Base-by-base conservation (phyloP, 53 echinoderm and acorn worm species). In the Holothuria scabra region DNA sequence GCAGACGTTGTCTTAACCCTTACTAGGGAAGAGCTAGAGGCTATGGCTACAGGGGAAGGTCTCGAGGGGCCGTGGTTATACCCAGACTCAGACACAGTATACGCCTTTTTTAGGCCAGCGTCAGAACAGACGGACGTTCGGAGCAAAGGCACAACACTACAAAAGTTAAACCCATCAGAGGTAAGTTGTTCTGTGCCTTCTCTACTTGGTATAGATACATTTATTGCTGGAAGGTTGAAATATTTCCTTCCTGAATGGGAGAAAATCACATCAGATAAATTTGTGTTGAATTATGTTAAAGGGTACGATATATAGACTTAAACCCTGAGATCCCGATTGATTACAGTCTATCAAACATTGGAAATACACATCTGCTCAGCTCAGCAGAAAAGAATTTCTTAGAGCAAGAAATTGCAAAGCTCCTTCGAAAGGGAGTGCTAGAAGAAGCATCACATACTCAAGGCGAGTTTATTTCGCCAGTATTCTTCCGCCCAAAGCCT, bases 301-400 rank as follows among this genome's bases (percentile, higher is more conserved):
- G 74, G 74, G 1, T 72, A 72, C 37, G 74, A 72, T 13, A 37
- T 72, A 34, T n/a, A n/a, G 74, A 72, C 35, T 72, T 72, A 13
- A 44, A 72, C 37, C 35, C 31, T 1, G 1, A 72, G 12, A 72
- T 34, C 19, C 2, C 2, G 20, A 72, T 72, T 1, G 24, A 72
- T 72, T 66, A 3, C 38, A 34, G 35, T 21, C 16, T 20, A 4
- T 72, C 74, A 16, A 72, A 34, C 31, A 41, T 12, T 2, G 18
- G 31, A 21, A 34, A 72, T 2, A 37, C 19, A 21, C 1, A 20
- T 22, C 41, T 44, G 1, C 74, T 72, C 19, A 49, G 29, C 76
- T n/a, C n/a, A n/a, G n/a, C n/a, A n/a, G n/a, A n/a, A n/a, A n/a
- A n/a, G n/a, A n/a, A n/a, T n/a, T n/a, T 76, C 55, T 76, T 76